phyloP scores from a whole-genome alignment of 2,797 vertebrate species.

The Ctenopoma kingsleyae region DNA sequence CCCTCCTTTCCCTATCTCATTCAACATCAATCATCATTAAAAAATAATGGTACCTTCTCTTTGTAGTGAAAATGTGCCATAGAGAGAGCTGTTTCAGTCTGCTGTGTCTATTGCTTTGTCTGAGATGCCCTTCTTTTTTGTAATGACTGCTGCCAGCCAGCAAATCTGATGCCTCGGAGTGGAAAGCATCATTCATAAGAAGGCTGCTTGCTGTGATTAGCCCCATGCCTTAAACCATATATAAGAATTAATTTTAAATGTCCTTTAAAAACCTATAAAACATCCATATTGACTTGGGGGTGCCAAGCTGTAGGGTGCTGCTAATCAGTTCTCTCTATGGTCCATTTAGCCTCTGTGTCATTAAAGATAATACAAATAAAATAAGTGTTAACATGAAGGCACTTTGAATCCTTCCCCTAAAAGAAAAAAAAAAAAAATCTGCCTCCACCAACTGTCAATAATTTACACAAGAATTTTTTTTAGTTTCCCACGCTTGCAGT shows the following conservation, averaged over 20 bases:
- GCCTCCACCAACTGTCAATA: conserved; percentile 76
- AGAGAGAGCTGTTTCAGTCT: conserved; percentile 54
- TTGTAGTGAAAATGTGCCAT: conserved; percentile 56
- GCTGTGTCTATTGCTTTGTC: conserved; percentile 62
- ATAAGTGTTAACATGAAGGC: conserved; percentile 81
- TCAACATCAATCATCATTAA: conserved; percentile 69
- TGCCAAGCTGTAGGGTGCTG: conserved; percentile 72
- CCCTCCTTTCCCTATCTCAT: conserved; percentile 35
- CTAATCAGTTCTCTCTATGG: conserved; percentile 83
- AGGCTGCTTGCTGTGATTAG: conserved; percentile 75
- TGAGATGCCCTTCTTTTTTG: conserved; percentile 56
- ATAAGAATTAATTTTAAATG: conserved; percentile 82
- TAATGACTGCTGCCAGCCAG: conserved; percentile 69
- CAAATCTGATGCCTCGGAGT: conserved; percentile 55
- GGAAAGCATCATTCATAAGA: conserved; percentile 69
- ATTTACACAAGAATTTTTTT: conserved; percentile 65
- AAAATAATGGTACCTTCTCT: conserved; percentile 60
- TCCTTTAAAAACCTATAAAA: conserved; percentile 83
- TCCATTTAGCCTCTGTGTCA: conserved; percentile 84
- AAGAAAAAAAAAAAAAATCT: conserved; percentile 36
- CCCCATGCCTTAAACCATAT: conserved; percentile 76
- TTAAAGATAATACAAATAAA: conserved; percentile 88
- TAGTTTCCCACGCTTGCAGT: conserved; percentile 70
- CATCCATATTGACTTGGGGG: conserved; percentile 79
- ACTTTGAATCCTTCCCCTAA: conserved; percentile 64